Evolutionary conservation across 2,797 vertebrate genomes (phyloP).

Genomic region (Phataginus tetradactyla): DNA sequence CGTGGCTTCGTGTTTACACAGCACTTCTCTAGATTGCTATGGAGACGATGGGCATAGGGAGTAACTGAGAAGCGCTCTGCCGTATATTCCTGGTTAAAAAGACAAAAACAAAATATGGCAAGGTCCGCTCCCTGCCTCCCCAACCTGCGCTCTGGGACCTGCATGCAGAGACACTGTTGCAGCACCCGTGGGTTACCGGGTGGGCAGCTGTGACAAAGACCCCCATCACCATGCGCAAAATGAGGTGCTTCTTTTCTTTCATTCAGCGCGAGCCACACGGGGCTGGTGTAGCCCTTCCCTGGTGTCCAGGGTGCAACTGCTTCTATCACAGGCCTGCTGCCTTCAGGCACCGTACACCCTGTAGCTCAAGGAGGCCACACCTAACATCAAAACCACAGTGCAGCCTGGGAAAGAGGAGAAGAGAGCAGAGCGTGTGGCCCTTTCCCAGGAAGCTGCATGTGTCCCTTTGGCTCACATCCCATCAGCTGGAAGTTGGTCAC

Average conservation of each 20-base stretch:
- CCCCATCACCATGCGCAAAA: fast-evolving
- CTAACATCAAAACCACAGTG: fast-evolving
- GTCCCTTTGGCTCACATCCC: neutral
- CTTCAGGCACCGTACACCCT: fast-evolving
- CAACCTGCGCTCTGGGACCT: neutral
- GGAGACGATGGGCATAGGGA: constrained; percentile 17
- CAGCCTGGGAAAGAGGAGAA: neutral
- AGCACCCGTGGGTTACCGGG: fast-evolving
- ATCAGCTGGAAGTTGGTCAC: fast-evolving
- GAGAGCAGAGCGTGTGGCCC: fast-evolving
- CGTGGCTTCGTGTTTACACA: neutral
- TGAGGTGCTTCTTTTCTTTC: too few species aligned
- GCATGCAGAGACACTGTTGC: fast-evolving
- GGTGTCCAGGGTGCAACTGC: neutral
- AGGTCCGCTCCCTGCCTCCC: neutral
- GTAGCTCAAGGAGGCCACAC: neutral
- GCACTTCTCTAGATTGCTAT: neutral
- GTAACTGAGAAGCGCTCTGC: neutral
- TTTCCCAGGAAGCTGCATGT: fast-evolving
- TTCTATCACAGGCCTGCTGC: fast-evolving
- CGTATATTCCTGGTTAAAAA: neutral
- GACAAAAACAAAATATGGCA: fast-evolving
- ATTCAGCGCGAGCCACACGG: fast-evolving
- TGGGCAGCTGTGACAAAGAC: neutral
- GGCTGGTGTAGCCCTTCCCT: neutral